Evolutionary conservation across 1,140 invertebrate genomes (phyloP).

Genomic region (Drosophila grimshawi): DNA sequence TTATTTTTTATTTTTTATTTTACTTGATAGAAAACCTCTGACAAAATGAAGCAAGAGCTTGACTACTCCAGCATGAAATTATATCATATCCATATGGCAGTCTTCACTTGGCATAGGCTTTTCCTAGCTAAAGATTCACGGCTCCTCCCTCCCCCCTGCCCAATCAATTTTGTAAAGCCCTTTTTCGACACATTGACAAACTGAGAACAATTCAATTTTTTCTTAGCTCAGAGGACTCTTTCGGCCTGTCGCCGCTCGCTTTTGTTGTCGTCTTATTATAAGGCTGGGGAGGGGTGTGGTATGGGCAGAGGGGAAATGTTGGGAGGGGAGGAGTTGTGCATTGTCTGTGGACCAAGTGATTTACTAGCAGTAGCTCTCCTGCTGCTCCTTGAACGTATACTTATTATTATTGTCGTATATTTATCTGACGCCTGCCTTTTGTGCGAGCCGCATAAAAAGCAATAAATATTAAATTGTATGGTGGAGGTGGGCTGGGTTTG

Average conservation of each 20-base stretch:
- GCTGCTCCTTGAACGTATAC: constrained; percentile 32
- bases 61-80: constrained; percentile 36
- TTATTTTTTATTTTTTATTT: constrained; percentile 1
- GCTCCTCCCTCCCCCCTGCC: not conserved
- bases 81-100: constrained; percentile 43
- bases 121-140: not conserved
- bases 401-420: constrained; percentile 67
- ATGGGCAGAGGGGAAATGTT: no score
- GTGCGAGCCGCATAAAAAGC: constrained; percentile 59
- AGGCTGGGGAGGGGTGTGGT: not conserved
- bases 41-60: constrained; percentile 39
- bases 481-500: not conserved
- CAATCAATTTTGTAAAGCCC: constrained; percentile 35
- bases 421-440: constrained; percentile 60
- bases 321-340: not conserved
- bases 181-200: constrained; percentile 57
- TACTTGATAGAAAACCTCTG: constrained; percentile 3
- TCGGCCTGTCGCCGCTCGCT: constrained; percentile 31
- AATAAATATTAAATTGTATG: constrained; percentile 67
- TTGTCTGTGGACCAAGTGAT: constrained; percentile 51
- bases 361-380: constrained; percentile 34
- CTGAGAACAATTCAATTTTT: constrained; percentile 60
- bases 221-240: constrained; percentile 26
- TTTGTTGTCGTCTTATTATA: constrained; percentile 39
- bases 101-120: constrained; percentile 23